Evolutionary conservation across 2,888 invertebrate genomes (phyloP).

Genomic region (Brachylomia viminalis): DNA sequence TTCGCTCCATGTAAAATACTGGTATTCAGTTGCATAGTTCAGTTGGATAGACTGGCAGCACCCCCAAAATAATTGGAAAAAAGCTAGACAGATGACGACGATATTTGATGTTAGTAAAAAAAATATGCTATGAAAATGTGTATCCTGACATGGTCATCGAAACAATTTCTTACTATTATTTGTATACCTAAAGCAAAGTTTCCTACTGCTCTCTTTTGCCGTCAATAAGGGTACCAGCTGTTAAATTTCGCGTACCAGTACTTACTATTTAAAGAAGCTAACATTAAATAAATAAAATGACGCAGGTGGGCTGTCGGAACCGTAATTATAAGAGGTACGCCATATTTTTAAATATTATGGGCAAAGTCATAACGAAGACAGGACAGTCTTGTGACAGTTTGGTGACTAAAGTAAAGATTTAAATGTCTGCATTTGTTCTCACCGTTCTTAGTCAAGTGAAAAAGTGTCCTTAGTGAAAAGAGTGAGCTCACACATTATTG

Average conservation of each 20-base stretch:
- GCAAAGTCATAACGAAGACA: neutral
- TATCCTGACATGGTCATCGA: neutral
- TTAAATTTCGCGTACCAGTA: neutral
- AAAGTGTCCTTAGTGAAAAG: no score
- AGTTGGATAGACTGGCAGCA: no score
- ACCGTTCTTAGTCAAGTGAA: no score
- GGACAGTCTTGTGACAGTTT: neutral
- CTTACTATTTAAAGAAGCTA: neutral
- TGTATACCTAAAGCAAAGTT: no score
- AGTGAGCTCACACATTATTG: no score
- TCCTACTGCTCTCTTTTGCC: neutral
- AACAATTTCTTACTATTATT: neutral
- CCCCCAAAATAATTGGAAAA: no score
- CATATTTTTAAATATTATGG: neutral
- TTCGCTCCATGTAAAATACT: no score
- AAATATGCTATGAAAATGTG: neutral
- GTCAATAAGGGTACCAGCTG: neutral
- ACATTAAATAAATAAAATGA: neutral
- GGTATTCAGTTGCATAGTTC: no score
- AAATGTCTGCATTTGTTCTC: no score
- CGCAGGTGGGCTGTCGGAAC: slow-evolving; percentile 12
- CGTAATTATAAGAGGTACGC: slow-evolving; percentile 4
- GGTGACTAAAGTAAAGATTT: neutral
- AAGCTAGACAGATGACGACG: no score
- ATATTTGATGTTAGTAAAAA: neutral